phyloP scores from a whole-genome alignment of 2,797 vertebrate genomes.

The Meriones psammophilus region DNA sequence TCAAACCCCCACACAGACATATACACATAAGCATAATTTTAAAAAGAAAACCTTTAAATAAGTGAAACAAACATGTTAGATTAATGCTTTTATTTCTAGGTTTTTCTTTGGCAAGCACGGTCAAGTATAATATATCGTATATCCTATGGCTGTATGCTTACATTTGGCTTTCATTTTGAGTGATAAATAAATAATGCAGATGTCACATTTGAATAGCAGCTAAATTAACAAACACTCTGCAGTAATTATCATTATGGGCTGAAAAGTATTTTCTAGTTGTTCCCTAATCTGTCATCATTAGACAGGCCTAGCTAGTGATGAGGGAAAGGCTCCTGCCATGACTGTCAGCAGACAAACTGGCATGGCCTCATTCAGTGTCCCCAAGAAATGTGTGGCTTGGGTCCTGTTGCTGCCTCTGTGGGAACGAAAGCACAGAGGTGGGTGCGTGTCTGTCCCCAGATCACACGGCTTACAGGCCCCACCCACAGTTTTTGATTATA shows the following conservation, averaged over 20 bases:
- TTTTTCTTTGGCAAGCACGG: neutral
- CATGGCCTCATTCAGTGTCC: neutral
- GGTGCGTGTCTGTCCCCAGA: neutral
- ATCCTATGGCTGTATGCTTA: neutral
- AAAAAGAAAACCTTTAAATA: neutral
- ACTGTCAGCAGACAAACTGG: neutral
- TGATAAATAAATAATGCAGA: conserved; percentile 22
- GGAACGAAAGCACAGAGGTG: neutral
- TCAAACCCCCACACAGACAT: no score
- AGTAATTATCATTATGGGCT: conserved; percentile 4
- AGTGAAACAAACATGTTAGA: neutral
- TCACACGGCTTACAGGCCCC: neutral
- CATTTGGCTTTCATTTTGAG: neutral
- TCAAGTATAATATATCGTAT: neutral
- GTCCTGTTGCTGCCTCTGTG: neutral
- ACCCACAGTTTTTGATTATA: neutral
- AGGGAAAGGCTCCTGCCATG: no score
- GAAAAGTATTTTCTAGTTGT: neutral
- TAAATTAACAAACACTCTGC: neutral
- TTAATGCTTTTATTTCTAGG: neutral
- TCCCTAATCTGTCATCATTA: neutral
- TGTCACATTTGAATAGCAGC: neutral
- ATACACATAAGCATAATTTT: neutral
- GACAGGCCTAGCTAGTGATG: neutral
- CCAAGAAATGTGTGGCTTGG: neutral